Conservation (phyloP, 2,113 vertebrate species). For the Callionymus lyra region DNA sequence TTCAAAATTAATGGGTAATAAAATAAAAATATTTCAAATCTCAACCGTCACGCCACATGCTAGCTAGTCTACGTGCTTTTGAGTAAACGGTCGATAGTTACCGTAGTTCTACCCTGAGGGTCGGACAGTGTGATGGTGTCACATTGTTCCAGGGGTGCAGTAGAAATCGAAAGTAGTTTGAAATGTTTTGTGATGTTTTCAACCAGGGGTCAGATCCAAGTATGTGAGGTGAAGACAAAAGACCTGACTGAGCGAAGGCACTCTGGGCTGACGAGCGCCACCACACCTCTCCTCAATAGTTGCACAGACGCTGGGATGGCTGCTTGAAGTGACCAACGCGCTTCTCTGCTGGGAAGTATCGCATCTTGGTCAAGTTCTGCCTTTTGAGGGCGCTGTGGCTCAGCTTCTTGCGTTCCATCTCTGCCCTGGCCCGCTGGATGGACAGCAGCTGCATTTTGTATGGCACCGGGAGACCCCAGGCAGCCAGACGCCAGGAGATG, state of each 20-base stretch:
- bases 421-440: constrained; percentile 34
- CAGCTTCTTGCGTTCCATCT: constrained; percentile 47
- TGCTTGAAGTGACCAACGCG: constrained; percentile 58
- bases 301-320: constrained; percentile 58
- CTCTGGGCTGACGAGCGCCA: no score
- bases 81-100: no score
- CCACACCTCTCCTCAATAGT: constrained; percentile 41
- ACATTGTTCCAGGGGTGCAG: no score
- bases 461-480: constrained; percentile 45
- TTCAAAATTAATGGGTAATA: no score
- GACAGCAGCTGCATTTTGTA: constrained; percentile 26
- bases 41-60: no score
- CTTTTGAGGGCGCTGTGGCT: constrained; percentile 50
- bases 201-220: no score
- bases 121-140: no score
- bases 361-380: constrained; percentile 53
- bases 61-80: no score
- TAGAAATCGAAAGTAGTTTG: no score
- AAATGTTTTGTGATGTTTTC: no score
- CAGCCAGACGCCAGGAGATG: constrained; percentile 49
- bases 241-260: not conserved
- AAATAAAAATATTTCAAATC: no score
- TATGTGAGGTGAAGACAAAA: not conserved
- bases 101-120: no score
- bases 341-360: constrained; percentile 37